Evolutionary conservation across 2,888 invertebrate genomes (phyloP).

Genomic region (Gibbula magus): DNA sequence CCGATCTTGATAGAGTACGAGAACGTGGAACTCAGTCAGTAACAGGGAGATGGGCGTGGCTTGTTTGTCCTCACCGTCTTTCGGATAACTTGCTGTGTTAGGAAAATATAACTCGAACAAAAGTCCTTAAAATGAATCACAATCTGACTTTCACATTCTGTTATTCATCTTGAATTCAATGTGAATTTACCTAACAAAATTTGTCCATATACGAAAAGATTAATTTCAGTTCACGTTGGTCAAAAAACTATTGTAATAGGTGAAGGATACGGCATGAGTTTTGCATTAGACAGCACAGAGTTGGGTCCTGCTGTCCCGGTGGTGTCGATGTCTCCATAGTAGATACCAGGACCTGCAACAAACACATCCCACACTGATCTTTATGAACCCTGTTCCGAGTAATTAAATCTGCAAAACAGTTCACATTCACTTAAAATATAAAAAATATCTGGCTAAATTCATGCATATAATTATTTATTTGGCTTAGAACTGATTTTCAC

Average conservation of each 20-base stretch:
- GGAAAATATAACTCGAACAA: neutral
- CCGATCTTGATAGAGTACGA: conserved; percentile 88
- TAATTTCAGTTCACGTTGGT: no score
- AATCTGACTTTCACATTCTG: neutral
- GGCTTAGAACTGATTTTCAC: no score
- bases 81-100: conserved; percentile 54
- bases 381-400: no score
- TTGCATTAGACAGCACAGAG: conserved; percentile 66
- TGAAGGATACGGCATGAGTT: conserved; percentile 54
- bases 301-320: conserved; percentile 65
- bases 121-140: neutral
- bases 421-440: no score
- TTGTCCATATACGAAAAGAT: no score
- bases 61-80: conserved; percentile 59
- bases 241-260: neutral
- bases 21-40: conserved; percentile 91
- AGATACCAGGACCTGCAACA: conserved; percentile 82
- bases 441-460: no score
- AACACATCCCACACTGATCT: neutral
- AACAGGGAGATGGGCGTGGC: conserved; percentile 83
- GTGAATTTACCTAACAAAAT: neutral
- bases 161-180: neutral
- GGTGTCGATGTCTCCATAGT: conserved; percentile 83
- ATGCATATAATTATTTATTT: no score
- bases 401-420: no score